Conservation (phyloP, 2,888 invertebrate genomes). For the Drosophila siamana region DNA sequence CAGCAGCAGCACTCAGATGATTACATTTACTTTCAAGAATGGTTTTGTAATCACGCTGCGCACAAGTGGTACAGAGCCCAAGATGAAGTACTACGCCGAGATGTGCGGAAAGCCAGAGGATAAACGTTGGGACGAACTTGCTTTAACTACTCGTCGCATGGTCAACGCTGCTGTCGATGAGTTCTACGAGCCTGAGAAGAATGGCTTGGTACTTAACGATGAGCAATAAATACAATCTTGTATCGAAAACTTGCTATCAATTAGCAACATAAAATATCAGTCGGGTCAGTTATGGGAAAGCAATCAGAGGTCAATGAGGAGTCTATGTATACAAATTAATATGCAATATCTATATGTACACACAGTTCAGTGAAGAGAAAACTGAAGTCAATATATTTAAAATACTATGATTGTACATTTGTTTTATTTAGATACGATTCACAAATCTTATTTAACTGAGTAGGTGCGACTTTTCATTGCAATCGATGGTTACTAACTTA, state of each 20-base stretch:
- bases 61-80: conserved; percentile 99
- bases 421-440: no score
- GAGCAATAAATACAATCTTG: conserved; percentile 20
- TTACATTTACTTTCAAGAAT: conserved; percentile 95
- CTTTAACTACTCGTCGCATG: conserved; percentile 89
- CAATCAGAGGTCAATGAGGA: no score
- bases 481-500: not conserved
- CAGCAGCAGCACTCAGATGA: conserved; percentile 92
- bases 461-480: conserved; percentile 2
- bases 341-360: no score
- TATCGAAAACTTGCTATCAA: not conserved
- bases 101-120: conserved; percentile 89
- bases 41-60: conserved; percentile 95
- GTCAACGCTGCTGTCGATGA: conserved; percentile 91
- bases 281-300: no score
- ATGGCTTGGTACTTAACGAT: conserved; percentile 86
- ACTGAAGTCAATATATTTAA: no score
- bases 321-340: no score
- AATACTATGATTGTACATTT: no score
- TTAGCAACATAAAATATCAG: not conserved
- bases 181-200: conserved; percentile 91
- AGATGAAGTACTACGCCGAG: conserved; percentile 99
- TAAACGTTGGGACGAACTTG: conserved; percentile 88
- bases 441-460: conserved; percentile 88
- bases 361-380: no score